Conservation (phyloP, 2,797 vertebrate genomes). For the Sternotherus odoratus region DNA sequence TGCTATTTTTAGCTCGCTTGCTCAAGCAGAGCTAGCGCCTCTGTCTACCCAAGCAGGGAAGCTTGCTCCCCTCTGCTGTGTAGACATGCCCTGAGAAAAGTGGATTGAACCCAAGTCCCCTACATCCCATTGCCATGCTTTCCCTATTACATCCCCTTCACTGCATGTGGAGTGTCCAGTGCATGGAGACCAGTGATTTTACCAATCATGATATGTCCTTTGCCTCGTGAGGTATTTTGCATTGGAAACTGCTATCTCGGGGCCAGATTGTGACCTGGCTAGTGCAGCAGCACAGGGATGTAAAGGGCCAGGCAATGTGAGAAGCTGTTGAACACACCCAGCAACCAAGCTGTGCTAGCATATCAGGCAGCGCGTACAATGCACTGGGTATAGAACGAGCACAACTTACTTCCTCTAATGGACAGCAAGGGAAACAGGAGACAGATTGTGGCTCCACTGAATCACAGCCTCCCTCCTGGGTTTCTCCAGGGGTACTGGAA, state of each 20-base stretch:
- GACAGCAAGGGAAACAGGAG: neutral
- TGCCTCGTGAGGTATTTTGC: neutral
- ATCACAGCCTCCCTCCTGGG: neutral
- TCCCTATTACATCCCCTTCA: neutral
- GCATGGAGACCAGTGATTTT: neutral
- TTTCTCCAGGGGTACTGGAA: neutral
- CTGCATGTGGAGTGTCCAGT: neutral
- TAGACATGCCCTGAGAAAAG: neutral
- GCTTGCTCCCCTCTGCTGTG: neutral
- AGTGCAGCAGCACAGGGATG: neutral
- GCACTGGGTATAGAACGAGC: neutral
- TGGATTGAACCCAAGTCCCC: neutral
- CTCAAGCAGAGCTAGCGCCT: neutral
- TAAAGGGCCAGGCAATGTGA: neutral
- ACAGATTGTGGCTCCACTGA: too few species aligned
- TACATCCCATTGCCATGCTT: neutral
- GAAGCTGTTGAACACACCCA: neutral
- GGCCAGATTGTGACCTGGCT: neutral
- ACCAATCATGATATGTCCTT: neutral
- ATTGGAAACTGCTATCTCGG: neutral
- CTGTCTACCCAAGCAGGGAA: neutral
- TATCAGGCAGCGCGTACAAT: neutral
- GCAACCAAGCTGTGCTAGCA: neutral
- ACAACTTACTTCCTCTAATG: neutral
- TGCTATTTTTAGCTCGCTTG: neutral